These are phyloP conservation scores for Athene noctua DNA, from an alignment of 2,113 vertebrate genomes.

Conservation along the genomic window DNA sequence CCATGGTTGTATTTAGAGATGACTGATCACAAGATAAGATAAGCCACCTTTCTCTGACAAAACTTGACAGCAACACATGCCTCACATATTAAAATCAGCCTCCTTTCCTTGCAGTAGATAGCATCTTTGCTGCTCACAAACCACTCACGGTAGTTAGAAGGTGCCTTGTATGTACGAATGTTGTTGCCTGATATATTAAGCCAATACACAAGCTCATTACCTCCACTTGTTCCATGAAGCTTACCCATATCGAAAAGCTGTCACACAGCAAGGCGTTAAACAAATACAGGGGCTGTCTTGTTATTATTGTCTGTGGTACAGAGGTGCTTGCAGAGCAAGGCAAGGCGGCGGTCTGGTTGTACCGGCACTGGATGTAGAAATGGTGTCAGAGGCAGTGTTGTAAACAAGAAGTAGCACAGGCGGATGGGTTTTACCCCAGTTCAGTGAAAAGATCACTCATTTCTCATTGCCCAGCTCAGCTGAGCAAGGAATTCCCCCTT, in stretches of 20 bases:
- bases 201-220: slow-evolving; percentile 55
- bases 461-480: not conserved
- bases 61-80: not conserved
- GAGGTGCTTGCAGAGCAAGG: not conserved
- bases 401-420: accelerated
- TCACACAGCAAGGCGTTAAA: slow-evolving; percentile 20
- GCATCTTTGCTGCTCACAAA: not conserved
- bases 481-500: not conserved
- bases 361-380: accelerated
- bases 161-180: not conserved
- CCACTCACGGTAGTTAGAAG: not conserved
- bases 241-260: slow-evolving; percentile 50
- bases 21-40: not conserved
- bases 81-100: not conserved
- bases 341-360: not conserved
- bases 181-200: slow-evolving; percentile 50
- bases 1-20: not conserved
- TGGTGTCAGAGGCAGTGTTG: not conserved
- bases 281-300: slow-evolving; percentile 1
- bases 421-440: not conserved
- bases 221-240: not conserved
- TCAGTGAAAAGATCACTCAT: not conserved
- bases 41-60: slow-evolving; percentile 1
- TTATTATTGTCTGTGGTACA: not conserved
- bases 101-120: slow-evolving; percentile 16